Conservation (phyloP, 2,797 vertebrate species). For the Sebastes vulpes region DNA sequence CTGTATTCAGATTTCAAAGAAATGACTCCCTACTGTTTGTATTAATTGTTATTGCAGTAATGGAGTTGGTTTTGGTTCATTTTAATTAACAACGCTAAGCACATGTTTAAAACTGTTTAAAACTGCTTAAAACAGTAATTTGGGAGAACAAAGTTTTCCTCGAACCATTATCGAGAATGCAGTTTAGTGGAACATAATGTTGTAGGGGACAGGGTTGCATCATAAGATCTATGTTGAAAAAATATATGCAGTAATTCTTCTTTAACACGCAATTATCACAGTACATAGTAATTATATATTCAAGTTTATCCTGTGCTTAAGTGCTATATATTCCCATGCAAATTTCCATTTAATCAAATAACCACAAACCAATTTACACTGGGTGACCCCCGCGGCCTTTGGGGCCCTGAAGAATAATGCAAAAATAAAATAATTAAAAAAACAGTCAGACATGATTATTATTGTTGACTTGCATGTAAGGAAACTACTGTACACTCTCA, state of each 20-base stretch:
- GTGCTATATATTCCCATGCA: not conserved
- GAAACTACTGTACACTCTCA: conserved; percentile 3
- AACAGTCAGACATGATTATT: not conserved
- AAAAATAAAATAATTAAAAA: not conserved
- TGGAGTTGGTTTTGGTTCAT: too few relatives aligned
- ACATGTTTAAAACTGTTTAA: too few relatives aligned
- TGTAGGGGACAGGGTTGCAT: not conserved
- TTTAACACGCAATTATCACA: not conserved
- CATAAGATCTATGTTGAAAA: not conserved
- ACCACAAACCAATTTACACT: conserved; percentile 2
- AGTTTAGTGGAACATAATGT: too few relatives aligned
- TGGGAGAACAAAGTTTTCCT: too few relatives aligned
- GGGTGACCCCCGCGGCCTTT: not conserved
- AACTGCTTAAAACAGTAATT: too few relatives aligned
- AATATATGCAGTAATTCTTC: not conserved
- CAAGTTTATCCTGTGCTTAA: not conserved
- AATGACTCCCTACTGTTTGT: too few relatives aligned
- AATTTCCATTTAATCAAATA: conserved; percentile 23
- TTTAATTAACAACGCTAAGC: too few relatives aligned
- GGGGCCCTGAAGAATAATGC: not conserved
- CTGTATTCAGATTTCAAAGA: too few relatives aligned
- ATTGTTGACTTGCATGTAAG: conserved; percentile 7
- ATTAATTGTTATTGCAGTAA: too few relatives aligned
- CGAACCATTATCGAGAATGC: too few relatives aligned
- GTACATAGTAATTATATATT: conserved; percentile 1